Conservation (phyloP, 2,797 vertebrate species). For the Molothrus aeneus region DNA sequence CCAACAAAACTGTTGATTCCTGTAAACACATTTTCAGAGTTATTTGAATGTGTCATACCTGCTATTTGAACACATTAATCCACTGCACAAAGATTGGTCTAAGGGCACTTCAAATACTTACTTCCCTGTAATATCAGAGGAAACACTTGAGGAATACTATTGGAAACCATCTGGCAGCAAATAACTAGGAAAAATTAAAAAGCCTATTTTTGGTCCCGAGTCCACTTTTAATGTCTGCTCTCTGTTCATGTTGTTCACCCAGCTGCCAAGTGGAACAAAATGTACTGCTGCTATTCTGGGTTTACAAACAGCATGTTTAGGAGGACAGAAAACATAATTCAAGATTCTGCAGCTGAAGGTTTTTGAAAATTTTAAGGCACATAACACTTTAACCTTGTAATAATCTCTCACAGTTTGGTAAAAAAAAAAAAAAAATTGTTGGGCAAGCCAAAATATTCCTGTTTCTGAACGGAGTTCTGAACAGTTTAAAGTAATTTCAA, state of each 20-base stretch:
- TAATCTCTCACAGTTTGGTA: background rate
- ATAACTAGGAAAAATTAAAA: constrained; percentile 47
- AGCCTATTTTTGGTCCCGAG: constrained; percentile 37
- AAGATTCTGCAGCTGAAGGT: constrained; percentile 30
- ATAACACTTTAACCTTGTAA: background rate
- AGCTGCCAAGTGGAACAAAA: constrained; percentile 60
- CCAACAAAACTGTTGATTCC: background rate
- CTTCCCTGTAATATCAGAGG: background rate
- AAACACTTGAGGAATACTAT: constrained; percentile 37
- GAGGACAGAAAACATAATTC: constrained; percentile 3
- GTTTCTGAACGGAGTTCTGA: background rate
- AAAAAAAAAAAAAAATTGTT: background rate
- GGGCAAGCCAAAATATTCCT: background rate
- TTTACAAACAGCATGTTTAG: constrained; percentile 13
- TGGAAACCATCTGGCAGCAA: constrained; percentile 46
- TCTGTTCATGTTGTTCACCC: constrained; percentile 32
- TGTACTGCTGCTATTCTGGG: constrained; percentile 31
- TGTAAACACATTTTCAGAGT: background rate
- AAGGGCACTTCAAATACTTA: background rate
- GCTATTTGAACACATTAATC: background rate
- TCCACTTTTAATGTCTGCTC: constrained; percentile 20
- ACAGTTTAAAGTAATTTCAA: background rate
- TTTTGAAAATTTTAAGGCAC: constrained; percentile 19
- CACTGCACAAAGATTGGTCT: background rate
- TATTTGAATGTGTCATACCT: background rate